These are phyloP conservation scores for Tridacna gigas DNA, from an alignment of 2,888 invertebrate genomes.

Conservation along the genomic window DNA sequence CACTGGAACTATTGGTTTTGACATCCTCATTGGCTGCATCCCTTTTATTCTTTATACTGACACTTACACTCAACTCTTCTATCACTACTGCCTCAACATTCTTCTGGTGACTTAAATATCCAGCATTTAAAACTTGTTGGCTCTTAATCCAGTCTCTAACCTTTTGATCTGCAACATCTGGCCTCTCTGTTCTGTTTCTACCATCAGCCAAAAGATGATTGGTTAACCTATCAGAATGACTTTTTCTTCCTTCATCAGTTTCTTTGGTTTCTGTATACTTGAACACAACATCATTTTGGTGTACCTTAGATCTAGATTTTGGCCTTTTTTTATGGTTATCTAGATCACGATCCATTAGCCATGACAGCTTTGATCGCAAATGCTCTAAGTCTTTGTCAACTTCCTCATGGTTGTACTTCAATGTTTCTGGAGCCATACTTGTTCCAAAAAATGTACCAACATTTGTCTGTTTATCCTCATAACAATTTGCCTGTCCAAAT, in stretches of 20 bases:
- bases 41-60: constrained; percentile 35
- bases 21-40: neutral
- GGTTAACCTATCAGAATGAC: neutral
- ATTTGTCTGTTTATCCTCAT: constrained; percentile 55
- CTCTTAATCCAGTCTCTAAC: constrained; percentile 62
- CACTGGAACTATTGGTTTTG: constrained; percentile 24
- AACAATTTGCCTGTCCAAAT: constrained; percentile 6
- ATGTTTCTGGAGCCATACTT: constrained; percentile 48
- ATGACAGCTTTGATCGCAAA: constrained; percentile 16
- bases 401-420: constrained; percentile 20
- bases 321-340: neutral
- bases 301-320: neutral
- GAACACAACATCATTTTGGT: neutral
- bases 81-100: constrained; percentile 43
- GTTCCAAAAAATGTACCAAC: constrained; percentile 46
- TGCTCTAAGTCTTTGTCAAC: constrained; percentile 23
- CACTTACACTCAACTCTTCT: constrained; percentile 57
- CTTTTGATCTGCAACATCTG: constrained; percentile 30
- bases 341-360: constrained; percentile 8
- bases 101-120: neutral
- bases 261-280: neutral
- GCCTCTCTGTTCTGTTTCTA: neutral
- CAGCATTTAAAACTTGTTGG: constrained; percentile 30
- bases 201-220: neutral
- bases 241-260: neutral